Evolutionary conservation across 1,140 invertebrate species (phyloP).

Genomic region (Caenorhabditis latens): DNA sequence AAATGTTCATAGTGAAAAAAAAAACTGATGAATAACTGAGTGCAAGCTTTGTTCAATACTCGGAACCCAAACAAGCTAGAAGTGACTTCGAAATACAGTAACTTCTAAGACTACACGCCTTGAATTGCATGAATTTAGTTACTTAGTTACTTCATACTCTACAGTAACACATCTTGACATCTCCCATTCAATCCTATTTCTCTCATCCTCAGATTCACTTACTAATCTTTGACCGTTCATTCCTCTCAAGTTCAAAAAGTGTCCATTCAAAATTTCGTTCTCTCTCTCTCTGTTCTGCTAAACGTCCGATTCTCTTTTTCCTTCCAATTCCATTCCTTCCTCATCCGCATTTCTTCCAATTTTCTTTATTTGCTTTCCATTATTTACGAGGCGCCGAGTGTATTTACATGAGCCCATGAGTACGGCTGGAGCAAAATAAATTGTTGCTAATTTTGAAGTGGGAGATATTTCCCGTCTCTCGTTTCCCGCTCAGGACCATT

Average conservation of each 20-base stretch:
- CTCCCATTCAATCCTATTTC: too few relatives aligned
- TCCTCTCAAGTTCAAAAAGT: not conserved
- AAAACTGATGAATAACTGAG: too few relatives aligned
- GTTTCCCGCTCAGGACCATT: not conserved
- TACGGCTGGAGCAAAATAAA: conserved; percentile 53
- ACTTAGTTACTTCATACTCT: too few relatives aligned
- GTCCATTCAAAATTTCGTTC: not conserved
- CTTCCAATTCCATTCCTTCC: conserved; percentile 23
- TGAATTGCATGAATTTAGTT: too few relatives aligned
- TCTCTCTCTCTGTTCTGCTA: not conserved
- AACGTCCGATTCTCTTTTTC: not conserved
- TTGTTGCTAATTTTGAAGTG: conserved; percentile 56
- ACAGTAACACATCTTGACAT: too few relatives aligned
- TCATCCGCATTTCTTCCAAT: conserved; percentile 49
- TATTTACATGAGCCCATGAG: conserved; percentile 46
- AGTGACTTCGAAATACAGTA: too few relatives aligned
- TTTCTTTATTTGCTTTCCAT: conserved; percentile 55
- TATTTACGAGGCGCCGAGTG: conserved; percentile 52
- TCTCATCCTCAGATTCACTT: not conserved
- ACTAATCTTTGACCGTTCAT: not conserved
- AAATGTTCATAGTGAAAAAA: too few relatives aligned
- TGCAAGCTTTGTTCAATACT: too few relatives aligned
- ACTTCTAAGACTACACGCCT: too few relatives aligned
- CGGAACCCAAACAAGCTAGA: too few relatives aligned
- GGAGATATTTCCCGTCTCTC: conserved; percentile 34